phyloP scores from a whole-genome alignment of 2,113 vertebrate genomes.

The Telmatochromis brachygnathus region DNA sequence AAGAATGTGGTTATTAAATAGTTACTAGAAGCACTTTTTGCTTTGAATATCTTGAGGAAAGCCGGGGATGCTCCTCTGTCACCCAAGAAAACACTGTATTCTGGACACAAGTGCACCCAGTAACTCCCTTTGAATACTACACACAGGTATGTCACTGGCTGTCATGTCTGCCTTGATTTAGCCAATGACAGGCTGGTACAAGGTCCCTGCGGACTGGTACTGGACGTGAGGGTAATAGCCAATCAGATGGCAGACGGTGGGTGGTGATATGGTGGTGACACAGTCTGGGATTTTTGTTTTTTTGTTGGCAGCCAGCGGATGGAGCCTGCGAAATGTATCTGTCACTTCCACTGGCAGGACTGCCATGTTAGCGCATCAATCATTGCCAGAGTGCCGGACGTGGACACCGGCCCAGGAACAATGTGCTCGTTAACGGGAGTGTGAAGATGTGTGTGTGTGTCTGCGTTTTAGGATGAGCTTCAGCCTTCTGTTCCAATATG shows the following conservation, averaged over 20 bases:
- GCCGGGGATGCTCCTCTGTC: not conserved
- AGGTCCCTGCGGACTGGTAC: not conserved
- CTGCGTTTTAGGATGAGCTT: not conserved
- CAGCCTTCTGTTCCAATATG: not conserved
- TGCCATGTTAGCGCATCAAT: constrained; percentile 38
- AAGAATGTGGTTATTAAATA: not conserved
- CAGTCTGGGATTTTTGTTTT: not conserved
- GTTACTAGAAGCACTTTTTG: not conserved
- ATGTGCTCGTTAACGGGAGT: constrained; percentile 17
- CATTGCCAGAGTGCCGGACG: constrained; percentile 16
- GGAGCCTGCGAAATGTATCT: constrained; percentile 28
- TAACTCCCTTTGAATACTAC: not conserved
- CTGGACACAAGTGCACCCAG: not conserved
- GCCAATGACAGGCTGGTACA: not conserved
- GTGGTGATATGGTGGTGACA: constrained; percentile 2
- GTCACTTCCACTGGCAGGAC: constrained; percentile 39
- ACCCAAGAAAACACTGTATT: not conserved
- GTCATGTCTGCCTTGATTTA: not conserved
- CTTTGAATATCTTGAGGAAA: not conserved
- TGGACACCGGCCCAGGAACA: constrained; percentile 16
- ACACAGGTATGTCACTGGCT: not conserved
- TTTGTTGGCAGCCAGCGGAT: not conserved
- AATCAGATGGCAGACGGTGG: constrained; percentile 9
- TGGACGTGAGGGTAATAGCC: constrained; percentile 6
- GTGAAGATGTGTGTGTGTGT: not conserved